Conservation (phyloP, 1,140 invertebrate genomes). For the Pemphigus obesinymphae region DNA sequence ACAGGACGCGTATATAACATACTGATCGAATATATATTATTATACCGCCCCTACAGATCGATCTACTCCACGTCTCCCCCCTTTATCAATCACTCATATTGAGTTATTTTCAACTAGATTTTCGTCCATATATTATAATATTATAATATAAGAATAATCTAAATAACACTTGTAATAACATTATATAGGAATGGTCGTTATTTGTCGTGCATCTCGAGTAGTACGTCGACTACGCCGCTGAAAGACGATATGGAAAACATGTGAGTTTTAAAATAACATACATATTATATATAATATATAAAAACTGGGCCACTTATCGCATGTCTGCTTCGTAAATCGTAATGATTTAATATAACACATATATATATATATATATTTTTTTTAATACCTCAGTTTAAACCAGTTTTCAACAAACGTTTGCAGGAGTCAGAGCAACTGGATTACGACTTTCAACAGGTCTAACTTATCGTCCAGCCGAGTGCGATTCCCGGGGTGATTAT, state of each 20-base stretch:
- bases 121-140: neutral
- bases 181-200: slow-evolving; percentile 14
- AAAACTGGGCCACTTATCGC: neutral
- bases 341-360: neutral
- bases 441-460: slow-evolving; percentile 24
- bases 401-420: neutral
- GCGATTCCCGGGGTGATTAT: slow-evolving; percentile 7
- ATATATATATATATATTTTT: neutral
- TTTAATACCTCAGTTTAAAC: neutral
- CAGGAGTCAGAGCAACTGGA: slow-evolving; percentile 37
- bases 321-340: neutral
- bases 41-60: too few species aligned
- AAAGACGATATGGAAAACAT: slow-evolving; percentile 38
- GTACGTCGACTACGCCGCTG: neutral
- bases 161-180: too few species aligned
- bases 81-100: too few species aligned
- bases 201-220: slow-evolving; percentile 9
- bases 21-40: too few species aligned
- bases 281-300: neutral
- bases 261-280: slow-evolving; percentile 3
- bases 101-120: too few species aligned
- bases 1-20: too few species aligned
- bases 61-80: too few species aligned
- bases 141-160: too few species aligned
- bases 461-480: neutral